Conservation (phyloP, 2,797 vertebrate species). For the Steatocranus sp. region DNA sequence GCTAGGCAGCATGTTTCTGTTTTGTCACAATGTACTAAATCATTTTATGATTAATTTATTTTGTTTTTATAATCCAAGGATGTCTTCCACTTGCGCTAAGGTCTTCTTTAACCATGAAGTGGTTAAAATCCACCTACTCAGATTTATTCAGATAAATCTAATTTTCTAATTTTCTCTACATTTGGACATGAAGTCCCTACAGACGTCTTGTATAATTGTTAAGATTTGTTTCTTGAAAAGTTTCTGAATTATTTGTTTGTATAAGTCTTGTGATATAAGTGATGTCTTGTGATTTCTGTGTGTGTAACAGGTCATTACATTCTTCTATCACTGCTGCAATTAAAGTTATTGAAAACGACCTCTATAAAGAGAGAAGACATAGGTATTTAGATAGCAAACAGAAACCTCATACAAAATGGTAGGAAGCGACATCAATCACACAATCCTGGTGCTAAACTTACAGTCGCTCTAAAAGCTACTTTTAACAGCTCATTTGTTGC, state of each 20-base stretch:
- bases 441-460: neutral
- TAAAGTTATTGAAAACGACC: neutral
- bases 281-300: neutral
- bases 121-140: neutral
- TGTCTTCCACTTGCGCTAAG: neutral
- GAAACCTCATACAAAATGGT: neutral
- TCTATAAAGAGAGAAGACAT: neutral
- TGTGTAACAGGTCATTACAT: neutral
- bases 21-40: neutral
- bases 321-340: neutral
- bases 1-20: neutral
- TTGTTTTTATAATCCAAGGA: neutral
- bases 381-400: neutral
- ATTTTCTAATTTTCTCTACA: neutral
- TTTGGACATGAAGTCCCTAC: neutral
- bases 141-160: neutral
- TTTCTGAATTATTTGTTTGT: neutral
- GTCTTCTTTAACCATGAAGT: neutral
- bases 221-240: neutral
- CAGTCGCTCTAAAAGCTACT: neutral
- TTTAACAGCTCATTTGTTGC: neutral
- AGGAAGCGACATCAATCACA: neutral
- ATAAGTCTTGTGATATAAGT: constrained; percentile 14
- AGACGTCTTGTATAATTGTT: neutral
- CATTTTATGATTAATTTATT: neutral